These are phyloP conservation scores for Cotesia glomerata DNA, from an alignment of 1,140 invertebrate species.

Conservation along the genomic window DNA sequence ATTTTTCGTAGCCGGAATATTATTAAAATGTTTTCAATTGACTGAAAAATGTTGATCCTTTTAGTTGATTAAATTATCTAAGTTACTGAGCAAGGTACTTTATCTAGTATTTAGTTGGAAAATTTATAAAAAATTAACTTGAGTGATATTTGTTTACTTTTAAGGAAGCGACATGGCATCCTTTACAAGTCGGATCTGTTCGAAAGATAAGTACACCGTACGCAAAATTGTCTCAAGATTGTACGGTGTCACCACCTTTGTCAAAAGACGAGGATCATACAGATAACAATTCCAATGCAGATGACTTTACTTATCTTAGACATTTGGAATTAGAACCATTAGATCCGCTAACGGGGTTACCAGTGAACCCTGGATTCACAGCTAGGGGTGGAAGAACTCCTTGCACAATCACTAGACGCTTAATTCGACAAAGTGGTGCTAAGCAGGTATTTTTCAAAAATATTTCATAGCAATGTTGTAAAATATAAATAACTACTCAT, in stretches of 20 bases:
- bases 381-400: constrained; percentile 75
- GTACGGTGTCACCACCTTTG: constrained; percentile 50
- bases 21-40: constrained; percentile 56
- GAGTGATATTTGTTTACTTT: constrained; percentile 26
- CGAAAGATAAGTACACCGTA: constrained; percentile 57
- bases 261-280: constrained; percentile 53
- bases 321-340: constrained; percentile 81
- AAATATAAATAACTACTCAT: background rate
- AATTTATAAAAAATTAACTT: background rate
- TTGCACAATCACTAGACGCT: constrained; percentile 78
- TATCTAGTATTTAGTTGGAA: background rate
- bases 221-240: constrained; percentile 50
- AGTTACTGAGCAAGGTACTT: background rate
- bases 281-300: constrained; percentile 60
- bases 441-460: constrained; percentile 48
- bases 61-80: constrained; percentile 4
- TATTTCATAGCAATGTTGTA: background rate
- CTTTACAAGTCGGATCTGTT: constrained; percentile 58
- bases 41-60: constrained; percentile 34
- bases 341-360: constrained; percentile 54
- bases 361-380: constrained; percentile 55
- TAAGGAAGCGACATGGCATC: constrained; percentile 64
- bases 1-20: constrained; percentile 54
- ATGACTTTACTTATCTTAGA: constrained; percentile 71
- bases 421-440: constrained; percentile 50